Percentiles rank a stretch among this genome's conserved stretches.
Conservation (phyloP, 2,888 invertebrate species). For the Drosophila mettleri region DNA sequence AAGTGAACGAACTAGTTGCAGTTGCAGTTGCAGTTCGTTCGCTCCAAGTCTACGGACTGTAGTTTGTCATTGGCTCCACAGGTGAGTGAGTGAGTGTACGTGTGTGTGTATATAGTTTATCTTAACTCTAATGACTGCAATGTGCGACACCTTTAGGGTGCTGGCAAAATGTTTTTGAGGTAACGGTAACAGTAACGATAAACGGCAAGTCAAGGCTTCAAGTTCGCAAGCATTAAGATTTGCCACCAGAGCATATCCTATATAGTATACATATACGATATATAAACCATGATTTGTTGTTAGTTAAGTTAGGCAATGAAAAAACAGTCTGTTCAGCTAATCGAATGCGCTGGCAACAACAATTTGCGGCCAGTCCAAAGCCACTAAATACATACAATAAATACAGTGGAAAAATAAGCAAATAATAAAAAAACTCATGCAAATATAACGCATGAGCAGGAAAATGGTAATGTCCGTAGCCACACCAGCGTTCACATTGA, state of each 20-base stretch:
- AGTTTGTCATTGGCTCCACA: slow-evolving; percentile 31
- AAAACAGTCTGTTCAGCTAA: slow-evolving; percentile 48
- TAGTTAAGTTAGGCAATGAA: slow-evolving; percentile 1
- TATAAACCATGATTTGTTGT: slow-evolving; percentile 7
- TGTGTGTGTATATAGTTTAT: slow-evolving; percentile 13
- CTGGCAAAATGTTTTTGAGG: slow-evolving; percentile 55
- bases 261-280: background rate
- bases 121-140: slow-evolving; percentile 66
- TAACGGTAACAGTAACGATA: slow-evolving; percentile 56
- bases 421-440: slow-evolving; percentile 19
- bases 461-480: background rate
- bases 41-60: slow-evolving; percentile 31
- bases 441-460: slow-evolving; percentile 48
- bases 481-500: background rate
- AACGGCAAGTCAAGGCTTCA: slow-evolving; percentile 21
- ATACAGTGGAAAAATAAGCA: slow-evolving; percentile 14
- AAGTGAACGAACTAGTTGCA: slow-evolving; percentile 9
- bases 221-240: slow-evolving; percentile 9
- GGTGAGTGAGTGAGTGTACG: background rate
- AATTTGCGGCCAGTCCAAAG: slow-evolving; percentile 10
- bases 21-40: slow-evolving; percentile 6
- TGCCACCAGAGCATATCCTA: slow-evolving; percentile 20
- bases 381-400: slow-evolving; percentile 32
- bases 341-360: slow-evolving; percentile 17
- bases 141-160: slow-evolving; percentile 33